A percentile compares a stretch with the other conserved stretches of the same genome.
Evolutionary conservation across 2,888 invertebrate genomes (phyloP).

Genomic region (Pasiphila rectangulata): DNA sequence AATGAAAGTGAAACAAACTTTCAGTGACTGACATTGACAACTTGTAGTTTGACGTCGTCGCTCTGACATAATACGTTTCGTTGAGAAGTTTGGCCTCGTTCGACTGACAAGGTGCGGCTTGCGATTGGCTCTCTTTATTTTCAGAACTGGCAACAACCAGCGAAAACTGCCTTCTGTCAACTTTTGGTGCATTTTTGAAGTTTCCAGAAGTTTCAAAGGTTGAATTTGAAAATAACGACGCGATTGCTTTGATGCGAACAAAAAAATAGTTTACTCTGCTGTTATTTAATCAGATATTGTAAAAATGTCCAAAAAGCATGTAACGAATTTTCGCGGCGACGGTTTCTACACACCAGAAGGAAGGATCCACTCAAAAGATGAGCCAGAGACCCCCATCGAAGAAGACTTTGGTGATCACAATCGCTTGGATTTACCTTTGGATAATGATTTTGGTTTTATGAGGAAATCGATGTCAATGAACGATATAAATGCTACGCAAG

Average conservation of each 20-base stretch:
- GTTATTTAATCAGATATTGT: neutral
- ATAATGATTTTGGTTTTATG: constrained; percentile 49
- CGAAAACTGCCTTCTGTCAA: neutral
- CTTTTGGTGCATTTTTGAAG: too few relatives aligned
- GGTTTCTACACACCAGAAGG: constrained; percentile 51
- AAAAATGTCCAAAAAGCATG: constrained; percentile 60
- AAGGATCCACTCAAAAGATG: constrained; percentile 56
- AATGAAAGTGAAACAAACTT: too few relatives aligned
- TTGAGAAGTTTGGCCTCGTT: neutral
- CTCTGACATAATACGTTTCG: neutral
- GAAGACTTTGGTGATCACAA: constrained; percentile 61
- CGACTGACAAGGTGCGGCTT: neutral
- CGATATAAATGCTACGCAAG: constrained; percentile 54
- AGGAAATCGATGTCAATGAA: constrained; percentile 69
- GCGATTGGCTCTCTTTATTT: neutral
- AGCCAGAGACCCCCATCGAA: constrained; percentile 60
- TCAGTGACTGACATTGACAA: neutral
- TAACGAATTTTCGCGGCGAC: constrained; percentile 67
- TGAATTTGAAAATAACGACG: constrained; percentile 42
- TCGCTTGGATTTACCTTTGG: constrained; percentile 49
- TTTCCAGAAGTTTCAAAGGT: neutral
- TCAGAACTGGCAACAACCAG: neutral
- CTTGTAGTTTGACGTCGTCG: neutral
- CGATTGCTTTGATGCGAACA: constrained; percentile 6
- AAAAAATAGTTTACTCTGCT: neutral